Percentiles rank a stretch among this genome's conserved stretches.
Evolutionary conservation across 2,797 vertebrate genomes (phyloP).

Genomic region (Lagodon rhomboides): DNA sequence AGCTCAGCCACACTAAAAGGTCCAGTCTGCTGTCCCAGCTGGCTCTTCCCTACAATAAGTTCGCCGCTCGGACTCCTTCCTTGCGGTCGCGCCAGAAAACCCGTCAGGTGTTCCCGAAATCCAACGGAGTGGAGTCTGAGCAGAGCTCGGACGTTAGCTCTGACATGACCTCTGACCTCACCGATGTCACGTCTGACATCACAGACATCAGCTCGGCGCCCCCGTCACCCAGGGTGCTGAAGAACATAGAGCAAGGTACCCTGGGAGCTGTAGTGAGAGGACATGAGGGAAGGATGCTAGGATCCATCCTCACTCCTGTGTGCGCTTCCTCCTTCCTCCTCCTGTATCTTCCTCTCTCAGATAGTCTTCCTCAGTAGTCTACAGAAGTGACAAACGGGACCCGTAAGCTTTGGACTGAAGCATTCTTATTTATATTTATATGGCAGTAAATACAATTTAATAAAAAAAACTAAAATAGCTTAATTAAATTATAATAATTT

Average conservation of each 20-base stretch:
- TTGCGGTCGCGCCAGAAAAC: slow-evolving; percentile 68
- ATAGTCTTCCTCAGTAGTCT: slow-evolving; percentile 42
- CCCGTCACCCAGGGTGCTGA: slow-evolving; percentile 72
- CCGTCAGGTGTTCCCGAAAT: slow-evolving; percentile 83
- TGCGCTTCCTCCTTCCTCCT: slow-evolving; percentile 48
- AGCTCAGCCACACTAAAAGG: slow-evolving; percentile 84
- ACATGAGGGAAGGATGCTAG: slow-evolving; percentile 50
- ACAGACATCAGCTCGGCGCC: slow-evolving; percentile 68
- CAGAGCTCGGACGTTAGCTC: slow-evolving; percentile 52
- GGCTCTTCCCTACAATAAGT: slow-evolving; percentile 87
- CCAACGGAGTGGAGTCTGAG: slow-evolving; percentile 79
- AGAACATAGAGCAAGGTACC: slow-evolving; percentile 85
- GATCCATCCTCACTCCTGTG: slow-evolving; percentile 39
- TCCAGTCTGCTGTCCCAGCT: slow-evolving; percentile 91
- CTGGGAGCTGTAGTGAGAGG: slow-evolving; percentile 64
- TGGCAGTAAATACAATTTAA: too few species aligned
- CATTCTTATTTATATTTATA: too few species aligned
- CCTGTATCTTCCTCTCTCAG: slow-evolving; percentile 28
- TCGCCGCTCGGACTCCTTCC: slow-evolving; percentile 69
- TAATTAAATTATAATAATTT: too few species aligned
- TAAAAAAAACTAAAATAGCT: too few species aligned
- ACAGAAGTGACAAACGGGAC: background rate
- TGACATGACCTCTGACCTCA: slow-evolving; percentile 65
- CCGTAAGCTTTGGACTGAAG: background rate
- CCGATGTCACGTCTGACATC: slow-evolving; percentile 66